Percentiles rank a stretch among this genome's conserved stretches.
These are phyloP conservation scores for Malacoctenus gilli DNA, from an alignment of 2,797 vertebrate species.

Conservation along the genomic window DNA sequence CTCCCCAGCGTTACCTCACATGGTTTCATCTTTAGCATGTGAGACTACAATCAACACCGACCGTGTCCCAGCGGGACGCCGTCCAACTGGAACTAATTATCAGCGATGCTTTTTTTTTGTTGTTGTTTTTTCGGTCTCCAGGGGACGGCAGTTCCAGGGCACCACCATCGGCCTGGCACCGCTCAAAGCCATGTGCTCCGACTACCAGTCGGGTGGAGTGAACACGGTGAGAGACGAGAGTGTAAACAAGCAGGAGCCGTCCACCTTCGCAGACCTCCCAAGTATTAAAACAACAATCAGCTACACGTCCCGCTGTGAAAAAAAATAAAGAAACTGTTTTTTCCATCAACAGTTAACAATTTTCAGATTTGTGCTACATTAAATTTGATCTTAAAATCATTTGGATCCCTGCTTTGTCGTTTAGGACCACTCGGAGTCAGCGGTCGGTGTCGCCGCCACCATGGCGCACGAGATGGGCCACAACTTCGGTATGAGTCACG, in stretches of 20 bases:
- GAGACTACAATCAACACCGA: conserved; percentile 11
- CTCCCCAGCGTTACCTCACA: background rate
- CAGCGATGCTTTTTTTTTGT: conserved; percentile 46
- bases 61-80: conserved; percentile 9
- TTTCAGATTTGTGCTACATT: no score
- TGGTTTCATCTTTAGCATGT: conserved; percentile 12
- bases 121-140: no score
- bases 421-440: conserved; percentile 93
- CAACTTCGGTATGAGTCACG: conserved; percentile 98
- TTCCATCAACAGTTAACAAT: no score
- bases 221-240: conserved; percentile 87
- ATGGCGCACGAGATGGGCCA: conserved; percentile 98
- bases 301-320: no score
- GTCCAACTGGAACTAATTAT: conserved; percentile 44
- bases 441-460: conserved; percentile 93
- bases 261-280: background rate
- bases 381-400: no score
- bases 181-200: conserved; percentile 95
- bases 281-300: no score
- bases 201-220: conserved; percentile 95
- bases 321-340: background rate
- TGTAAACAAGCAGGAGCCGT: background rate
- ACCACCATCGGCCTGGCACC: conserved; percentile 95
- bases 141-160: conserved; percentile 90
- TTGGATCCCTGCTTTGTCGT: conserved; percentile 12